These are phyloP conservation scores for Carollia perspicillata DNA, from an alignment of 2,113 vertebrate genomes.

Conservation along the genomic window DNA sequence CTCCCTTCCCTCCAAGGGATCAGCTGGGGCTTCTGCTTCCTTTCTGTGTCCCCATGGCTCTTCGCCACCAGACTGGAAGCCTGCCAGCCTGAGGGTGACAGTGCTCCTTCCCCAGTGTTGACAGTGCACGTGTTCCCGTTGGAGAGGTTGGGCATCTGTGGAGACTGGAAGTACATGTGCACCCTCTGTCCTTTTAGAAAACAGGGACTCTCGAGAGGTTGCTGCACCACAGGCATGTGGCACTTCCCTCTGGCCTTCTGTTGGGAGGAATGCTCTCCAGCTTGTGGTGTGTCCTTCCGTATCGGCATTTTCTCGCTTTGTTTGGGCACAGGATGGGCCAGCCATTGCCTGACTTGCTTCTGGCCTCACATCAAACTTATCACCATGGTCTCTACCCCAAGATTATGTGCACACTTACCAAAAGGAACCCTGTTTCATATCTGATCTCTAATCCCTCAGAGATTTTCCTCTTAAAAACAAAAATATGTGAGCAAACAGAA, in stretches of 20 bases:
- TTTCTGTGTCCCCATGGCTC: no score
- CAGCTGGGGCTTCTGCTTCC: no score
- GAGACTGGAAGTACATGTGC: background rate
- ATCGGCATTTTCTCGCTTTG: background rate
- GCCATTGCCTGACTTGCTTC: background rate
- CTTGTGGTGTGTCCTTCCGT: background rate
- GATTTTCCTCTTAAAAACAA: no score
- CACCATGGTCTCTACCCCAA: background rate
- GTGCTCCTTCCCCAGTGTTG: background rate
- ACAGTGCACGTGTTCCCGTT: background rate
- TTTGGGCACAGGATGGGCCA: background rate
- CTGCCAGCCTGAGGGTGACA: no score
- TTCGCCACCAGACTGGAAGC: no score
- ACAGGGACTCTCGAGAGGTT: background rate
- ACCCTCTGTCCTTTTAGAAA: background rate
- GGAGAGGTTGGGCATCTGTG: no score
- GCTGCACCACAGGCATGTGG: background rate
- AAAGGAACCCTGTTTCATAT: no score
- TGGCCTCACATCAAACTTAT: background rate
- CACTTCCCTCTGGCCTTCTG: background rate
- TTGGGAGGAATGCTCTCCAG: background rate
- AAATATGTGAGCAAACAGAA: no score
- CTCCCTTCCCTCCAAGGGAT: no score
- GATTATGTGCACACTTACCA: no score
- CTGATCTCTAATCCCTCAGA: no score